Conservation (phyloP, 2,797 vertebrate species). For the Threskiornis aethiopicus region DNA sequence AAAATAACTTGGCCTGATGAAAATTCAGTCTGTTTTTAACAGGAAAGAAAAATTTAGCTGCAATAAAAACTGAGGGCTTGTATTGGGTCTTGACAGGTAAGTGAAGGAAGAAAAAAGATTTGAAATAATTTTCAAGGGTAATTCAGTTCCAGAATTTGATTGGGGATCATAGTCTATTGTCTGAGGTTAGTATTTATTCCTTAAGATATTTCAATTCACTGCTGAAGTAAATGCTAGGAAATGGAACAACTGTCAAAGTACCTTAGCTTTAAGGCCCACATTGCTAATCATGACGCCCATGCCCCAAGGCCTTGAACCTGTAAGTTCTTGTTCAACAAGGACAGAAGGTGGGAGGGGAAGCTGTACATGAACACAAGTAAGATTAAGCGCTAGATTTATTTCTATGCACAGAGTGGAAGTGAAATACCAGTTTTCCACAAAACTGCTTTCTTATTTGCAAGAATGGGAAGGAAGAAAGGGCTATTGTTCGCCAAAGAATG, state of each 20-base stretch:
- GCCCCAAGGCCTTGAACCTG: not conserved
- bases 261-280: not conserved
- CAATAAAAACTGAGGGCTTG: not conserved
- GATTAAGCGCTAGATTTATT: not conserved
- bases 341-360: not conserved
- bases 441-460: not conserved
- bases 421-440: not conserved
- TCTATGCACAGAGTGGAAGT: not conserved
- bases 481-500: not conserved
- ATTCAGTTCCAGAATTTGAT: constrained; percentile 14
- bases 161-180: not conserved
- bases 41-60: not conserved
- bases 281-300: not conserved
- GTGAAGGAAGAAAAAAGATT: not conserved
- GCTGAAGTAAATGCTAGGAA: not conserved
- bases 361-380: not conserved
- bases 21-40: not conserved
- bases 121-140: not conserved
- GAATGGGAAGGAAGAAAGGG: not conserved
- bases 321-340: not conserved
- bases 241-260: not conserved
- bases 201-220: not conserved
- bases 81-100: not conserved
- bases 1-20: not conserved
- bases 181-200: not conserved